A percentile compares a stretch with the other conserved stretches of the same genome.
Evolutionary conservation across 2,888 invertebrate species (phyloP).

Genomic region (Oligia latruncula): DNA sequence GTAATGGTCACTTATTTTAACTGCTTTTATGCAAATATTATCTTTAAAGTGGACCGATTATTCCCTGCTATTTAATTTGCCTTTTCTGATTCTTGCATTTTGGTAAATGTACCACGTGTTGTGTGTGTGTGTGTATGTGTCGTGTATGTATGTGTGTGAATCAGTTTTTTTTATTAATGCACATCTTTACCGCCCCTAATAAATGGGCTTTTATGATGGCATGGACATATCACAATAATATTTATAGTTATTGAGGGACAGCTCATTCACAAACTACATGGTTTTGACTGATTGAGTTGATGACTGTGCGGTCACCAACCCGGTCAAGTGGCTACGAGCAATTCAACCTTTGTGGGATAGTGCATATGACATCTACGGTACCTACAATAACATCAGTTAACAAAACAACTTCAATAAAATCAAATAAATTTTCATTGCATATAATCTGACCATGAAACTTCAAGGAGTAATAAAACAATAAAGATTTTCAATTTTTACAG

Average conservation of each 20-base stretch:
- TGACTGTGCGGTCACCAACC: conserved; percentile 15
- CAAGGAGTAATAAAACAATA: conserved; percentile 34
- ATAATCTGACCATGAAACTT: neutral
- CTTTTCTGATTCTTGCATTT: neutral
- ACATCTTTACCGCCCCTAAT: neutral
- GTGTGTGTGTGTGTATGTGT: no score
- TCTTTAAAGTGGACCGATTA: neutral
- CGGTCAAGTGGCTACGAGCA: neutral
- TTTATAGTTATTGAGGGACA: neutral
- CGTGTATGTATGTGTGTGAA: no score
- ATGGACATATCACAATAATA: neutral
- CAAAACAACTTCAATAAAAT: neutral
- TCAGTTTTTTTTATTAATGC: neutral
- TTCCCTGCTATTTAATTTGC: neutral
- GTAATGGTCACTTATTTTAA: neutral
- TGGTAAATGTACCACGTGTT: no score
- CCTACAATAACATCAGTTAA: neutral
- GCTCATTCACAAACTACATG: neutral
- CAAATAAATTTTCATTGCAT: neutral
- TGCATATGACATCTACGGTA: no score
- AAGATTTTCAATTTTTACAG: conserved; percentile 23
- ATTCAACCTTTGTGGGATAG: neutral
- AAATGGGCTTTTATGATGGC: neutral
- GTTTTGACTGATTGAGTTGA: neutral
- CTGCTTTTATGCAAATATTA: conserved; percentile 7